Percentiles rank a stretch among this genome's conserved stretches.
These are phyloP conservation scores for Porphyrio hochstetteri DNA, from an alignment of 2,113 vertebrate species.

Conservation along the genomic window DNA sequence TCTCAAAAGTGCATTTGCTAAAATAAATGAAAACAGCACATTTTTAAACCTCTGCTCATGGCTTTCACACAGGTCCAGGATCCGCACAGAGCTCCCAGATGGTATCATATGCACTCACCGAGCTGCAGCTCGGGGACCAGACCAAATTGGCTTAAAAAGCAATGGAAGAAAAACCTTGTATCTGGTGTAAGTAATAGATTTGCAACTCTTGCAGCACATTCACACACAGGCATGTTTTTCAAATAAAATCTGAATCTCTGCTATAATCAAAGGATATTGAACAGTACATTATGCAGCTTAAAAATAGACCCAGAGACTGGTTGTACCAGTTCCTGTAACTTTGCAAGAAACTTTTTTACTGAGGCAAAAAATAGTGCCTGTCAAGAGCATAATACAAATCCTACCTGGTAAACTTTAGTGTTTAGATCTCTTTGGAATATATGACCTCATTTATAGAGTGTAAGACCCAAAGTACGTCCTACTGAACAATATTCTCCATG, in stretches of 20 bases:
- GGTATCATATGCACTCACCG: background rate
- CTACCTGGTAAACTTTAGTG: background rate
- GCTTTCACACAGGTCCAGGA: background rate
- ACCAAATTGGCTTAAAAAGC: background rate
- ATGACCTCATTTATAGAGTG: background rate
- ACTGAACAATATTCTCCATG: background rate
- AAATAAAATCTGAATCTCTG: background rate
- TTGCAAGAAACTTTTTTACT: constrained; percentile 13
- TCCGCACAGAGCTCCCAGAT: background rate
- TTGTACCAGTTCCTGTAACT: constrained; percentile 5
- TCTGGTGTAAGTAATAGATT: constrained; percentile 25
- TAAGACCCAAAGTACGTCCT: background rate
- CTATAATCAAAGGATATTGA: constrained; percentile 30
- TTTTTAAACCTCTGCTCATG: background rate
- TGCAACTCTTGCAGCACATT: background rate
- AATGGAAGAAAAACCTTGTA: background rate
- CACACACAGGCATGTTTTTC: background rate
- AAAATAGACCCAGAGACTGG: constrained; percentile 22
- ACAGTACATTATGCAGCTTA: constrained; percentile 16
- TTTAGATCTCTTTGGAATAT: background rate
- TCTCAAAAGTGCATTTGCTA: background rate
- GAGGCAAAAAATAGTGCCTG: constrained; percentile 20
- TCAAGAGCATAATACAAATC: background rate
- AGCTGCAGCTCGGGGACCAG: background rate
- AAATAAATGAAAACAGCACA: background rate